Conservation (phyloP, 2,797 vertebrate species). For the Epinephelus awoara region DNA sequence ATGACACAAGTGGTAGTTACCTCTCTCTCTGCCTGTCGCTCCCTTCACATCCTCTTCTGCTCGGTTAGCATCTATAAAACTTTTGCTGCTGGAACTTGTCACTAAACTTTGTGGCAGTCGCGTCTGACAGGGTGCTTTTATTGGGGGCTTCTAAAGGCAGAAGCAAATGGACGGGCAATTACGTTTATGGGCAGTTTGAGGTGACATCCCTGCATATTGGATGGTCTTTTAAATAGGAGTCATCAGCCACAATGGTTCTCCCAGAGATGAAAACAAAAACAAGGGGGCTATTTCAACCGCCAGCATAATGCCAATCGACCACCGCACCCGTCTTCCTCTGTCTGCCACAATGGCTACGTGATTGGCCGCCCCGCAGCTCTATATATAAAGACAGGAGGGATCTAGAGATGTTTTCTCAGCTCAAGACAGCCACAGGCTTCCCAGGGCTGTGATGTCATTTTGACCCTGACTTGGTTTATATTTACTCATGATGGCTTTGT, state of each 20-base stretch:
- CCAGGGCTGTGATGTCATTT: slow-evolving; percentile 49
- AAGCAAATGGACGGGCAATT: slow-evolving; percentile 88
- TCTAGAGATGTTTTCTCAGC: slow-evolving; percentile 48
- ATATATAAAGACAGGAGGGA: slow-evolving; percentile 55
- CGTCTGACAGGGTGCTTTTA: slow-evolving; percentile 87
- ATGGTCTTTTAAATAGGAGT: slow-evolving; percentile 89
- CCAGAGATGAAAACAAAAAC: slow-evolving; percentile 86
- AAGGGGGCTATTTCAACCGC: slow-evolving; percentile 84
- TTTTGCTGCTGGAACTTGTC: slow-evolving; percentile 77
- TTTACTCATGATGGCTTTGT: slow-evolving; percentile 33
- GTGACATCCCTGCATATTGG: slow-evolving; percentile 90
- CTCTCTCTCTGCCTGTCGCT: slow-evolving; percentile 57
- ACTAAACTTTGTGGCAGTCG: slow-evolving; percentile 80
- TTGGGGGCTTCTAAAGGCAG: slow-evolving; percentile 82
- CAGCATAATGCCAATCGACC: slow-evolving; percentile 84
- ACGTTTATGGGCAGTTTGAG: slow-evolving; percentile 87
- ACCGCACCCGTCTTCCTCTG: slow-evolving; percentile 61
- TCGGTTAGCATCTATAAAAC: slow-evolving; percentile 70
- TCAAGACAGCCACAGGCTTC: slow-evolving; percentile 54
- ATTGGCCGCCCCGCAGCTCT: slow-evolving; percentile 72
- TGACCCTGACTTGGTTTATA: slow-evolving; percentile 44
- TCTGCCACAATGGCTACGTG: slow-evolving; percentile 55
- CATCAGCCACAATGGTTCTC: slow-evolving; percentile 86
- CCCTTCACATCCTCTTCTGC: slow-evolving; percentile 70
- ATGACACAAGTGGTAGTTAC: slow-evolving; percentile 77